Base-by-base conservation (phyloP, 2,797 vertebrate genomes). In the Arnoldichthys spilopterus region DNA sequence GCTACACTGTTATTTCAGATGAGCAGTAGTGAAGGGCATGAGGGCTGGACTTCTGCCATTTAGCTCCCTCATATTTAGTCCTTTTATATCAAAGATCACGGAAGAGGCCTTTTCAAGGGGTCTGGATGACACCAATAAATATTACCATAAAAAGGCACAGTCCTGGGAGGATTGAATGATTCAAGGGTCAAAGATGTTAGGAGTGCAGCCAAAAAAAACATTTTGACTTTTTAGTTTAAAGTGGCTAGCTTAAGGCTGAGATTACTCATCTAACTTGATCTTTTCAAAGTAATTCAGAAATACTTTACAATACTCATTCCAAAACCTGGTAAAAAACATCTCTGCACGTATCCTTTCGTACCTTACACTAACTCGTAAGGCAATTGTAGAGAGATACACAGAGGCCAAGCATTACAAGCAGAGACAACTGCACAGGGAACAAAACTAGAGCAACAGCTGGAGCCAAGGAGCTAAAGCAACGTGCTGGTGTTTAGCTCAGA, bases 401-500 rank as follows among this genome's bases (percentile, higher is more conserved):
- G 54, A 49, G 32, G 16, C 20, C 18, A 43, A 24, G 34, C 16
- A 22, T 43, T 63, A 30, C n/a, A 40, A 26, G 61, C 18, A 26
- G 37, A 67, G 45, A 72, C 0, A 49, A 45, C 34, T 30, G 32
- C 34, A 24, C 37, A 20, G 22, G 40, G 53, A 56, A 76, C n/a
- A 6, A 45, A 75, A 72, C 34, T 22, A 59, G 70, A 67, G 28
- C 56, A 61, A 54, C 6, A 34, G 30, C 78, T 68, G 43, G 72
- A 80, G 56, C 37, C 61, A 67, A 59, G 72, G 63, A 76, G 58
- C 59, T 64, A 72, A 71, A 66, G 54, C 49, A 37, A 59, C 67
- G 85, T 85, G 87, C 91, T 91, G 89, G 90, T 89, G 54, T 56
- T 77, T 67, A 53, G 74, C 88, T 90, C 87, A 83, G 86, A 81